phyloP scores from a whole-genome alignment of 2,797 vertebrate species.

The Neostethus bicornis region DNA sequence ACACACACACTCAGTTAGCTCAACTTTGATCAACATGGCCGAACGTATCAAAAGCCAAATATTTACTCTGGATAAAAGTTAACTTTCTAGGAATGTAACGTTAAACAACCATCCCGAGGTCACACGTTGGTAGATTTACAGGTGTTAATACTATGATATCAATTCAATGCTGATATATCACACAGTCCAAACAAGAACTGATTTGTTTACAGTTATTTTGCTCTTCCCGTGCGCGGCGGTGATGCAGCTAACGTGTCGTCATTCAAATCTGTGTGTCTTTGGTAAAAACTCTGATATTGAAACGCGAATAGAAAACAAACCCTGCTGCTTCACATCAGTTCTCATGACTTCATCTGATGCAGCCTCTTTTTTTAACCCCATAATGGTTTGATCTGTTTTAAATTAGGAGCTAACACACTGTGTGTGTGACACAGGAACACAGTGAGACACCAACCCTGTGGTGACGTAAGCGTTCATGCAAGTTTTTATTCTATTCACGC shows the following conservation, averaged over 20 bases:
- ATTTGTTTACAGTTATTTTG: too few species aligned
- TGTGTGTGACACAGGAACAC: constrained; percentile 4
- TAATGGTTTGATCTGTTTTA: constrained; percentile 25
- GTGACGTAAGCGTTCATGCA: constrained; percentile 1
- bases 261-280: neutral
- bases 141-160: too few species aligned
- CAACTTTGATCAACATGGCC: constrained; percentile 21
- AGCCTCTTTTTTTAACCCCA: constrained; percentile 11
- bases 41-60: constrained; percentile 42
- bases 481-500: too few species aligned
- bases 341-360: constrained; percentile 23
- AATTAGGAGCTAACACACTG: constrained; percentile 29
- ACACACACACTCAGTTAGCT: constrained; percentile 13
- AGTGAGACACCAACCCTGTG: constrained; percentile 13
- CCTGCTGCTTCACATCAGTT: constrained; percentile 21
- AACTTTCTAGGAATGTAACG: constrained; percentile 48
- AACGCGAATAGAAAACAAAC: constrained; percentile 3
- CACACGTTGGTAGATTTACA: too few species aligned
- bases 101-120: constrained; percentile 9
- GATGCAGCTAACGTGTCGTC: too few species aligned
- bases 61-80: constrained; percentile 51
- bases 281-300: neutral
- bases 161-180: too few species aligned
- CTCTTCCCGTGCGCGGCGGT: neutral
- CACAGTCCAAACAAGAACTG: too few species aligned